phyloP scores from a whole-genome alignment of 2,797 vertebrate species.

The Psittacula derbiana region DNA sequence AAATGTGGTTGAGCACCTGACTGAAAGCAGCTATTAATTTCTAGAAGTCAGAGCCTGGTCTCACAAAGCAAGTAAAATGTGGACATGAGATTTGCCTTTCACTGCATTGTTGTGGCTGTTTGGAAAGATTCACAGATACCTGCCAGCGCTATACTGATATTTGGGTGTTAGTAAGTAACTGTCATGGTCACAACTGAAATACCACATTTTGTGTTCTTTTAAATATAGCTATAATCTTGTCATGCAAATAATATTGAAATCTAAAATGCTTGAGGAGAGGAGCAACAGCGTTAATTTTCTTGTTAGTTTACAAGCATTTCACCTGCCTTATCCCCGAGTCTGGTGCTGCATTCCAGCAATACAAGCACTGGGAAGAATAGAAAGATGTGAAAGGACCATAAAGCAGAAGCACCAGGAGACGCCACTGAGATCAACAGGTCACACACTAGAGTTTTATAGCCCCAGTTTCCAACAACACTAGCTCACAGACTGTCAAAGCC shows the following conservation, averaged over 20 bases:
- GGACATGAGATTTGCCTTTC: neutral
- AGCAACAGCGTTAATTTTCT: neutral
- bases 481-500: neutral
- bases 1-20: neutral
- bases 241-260: neutral
- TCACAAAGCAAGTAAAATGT: neutral
- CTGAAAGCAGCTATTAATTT: neutral
- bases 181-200: neutral
- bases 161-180: neutral
- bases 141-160: neutral
- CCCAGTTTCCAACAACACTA: neutral
- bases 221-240: neutral
- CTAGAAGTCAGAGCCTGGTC: neutral
- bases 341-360: neutral
- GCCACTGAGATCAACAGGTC: neutral
- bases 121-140: neutral
- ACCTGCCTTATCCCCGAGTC: neutral
- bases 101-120: neutral
- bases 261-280: neutral
- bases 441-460: neutral
- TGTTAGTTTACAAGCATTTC: neutral
- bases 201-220: neutral
- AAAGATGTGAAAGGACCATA: neutral
- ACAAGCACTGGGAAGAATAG: neutral
- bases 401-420: neutral